phyloP scores from a whole-genome alignment of 2,113 vertebrate species.

The Scortum barcoo region DNA sequence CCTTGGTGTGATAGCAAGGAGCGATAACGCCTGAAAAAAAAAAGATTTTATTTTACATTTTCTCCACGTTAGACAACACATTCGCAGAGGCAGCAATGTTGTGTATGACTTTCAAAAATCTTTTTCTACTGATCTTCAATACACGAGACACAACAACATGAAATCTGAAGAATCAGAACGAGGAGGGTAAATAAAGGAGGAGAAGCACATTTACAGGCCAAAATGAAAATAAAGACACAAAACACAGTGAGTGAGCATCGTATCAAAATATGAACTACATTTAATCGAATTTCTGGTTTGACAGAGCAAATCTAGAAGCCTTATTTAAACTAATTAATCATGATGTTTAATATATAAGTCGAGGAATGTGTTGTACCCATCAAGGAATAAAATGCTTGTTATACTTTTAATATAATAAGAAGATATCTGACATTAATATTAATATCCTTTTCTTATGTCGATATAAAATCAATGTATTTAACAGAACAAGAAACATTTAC shows the following conservation, averaged over 20 bases:
- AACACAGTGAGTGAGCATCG: neutral
- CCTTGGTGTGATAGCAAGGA: constrained; percentile 48
- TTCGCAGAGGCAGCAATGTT: neutral
- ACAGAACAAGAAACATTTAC: neutral
- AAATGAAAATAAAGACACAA: neutral
- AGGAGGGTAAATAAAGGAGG: neutral
- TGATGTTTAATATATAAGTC: neutral
- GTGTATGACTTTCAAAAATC: neutral
- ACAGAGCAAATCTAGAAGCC: neutral
- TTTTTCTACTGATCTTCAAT: constrained; percentile 31
- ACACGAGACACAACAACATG: constrained; percentile 6
- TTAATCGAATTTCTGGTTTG: no score
- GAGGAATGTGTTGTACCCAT: neutral
- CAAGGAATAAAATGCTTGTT: no score
- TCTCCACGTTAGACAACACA: neutral
- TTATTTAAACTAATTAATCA: neutral
- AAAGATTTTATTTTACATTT: constrained; percentile 6
- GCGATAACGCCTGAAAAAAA: constrained; percentile 41
- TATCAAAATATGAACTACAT: neutral
- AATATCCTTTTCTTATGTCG: neutral
- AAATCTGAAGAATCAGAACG: neutral
- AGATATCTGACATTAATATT: neutral
- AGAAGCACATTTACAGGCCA: neutral
- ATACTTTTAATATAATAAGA: neutral
- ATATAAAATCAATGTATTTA: neutral